Base-by-base conservation (phyloP, 2,113 vertebrate species). In the Marcusenius ussheri region DNA sequence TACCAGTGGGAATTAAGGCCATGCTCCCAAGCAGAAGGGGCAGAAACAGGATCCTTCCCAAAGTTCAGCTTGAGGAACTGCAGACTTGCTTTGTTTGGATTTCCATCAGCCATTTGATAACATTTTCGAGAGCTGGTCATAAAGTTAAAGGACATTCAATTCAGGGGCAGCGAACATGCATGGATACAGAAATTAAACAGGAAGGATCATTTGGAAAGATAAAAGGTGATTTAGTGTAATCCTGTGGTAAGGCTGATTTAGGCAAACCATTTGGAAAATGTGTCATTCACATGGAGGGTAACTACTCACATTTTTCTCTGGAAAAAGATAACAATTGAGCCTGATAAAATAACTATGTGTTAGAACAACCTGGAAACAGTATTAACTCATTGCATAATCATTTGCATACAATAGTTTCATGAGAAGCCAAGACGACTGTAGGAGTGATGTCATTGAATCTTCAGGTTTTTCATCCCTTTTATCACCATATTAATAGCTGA, bases 321-420 rank as follows among this genome's bases (percentile, higher is more conserved):
- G 27, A 77, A 77, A 77, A 39, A 6, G 13, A 80, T 35, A 80
- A 21, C 35, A 17, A 13, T 5, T 17, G 74, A 42, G 31, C 35
- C 35, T 2, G 11, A 39, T 80, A 80, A 80, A 80, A 80, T 42
- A 3, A 80, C 35, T 31, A 13, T 8, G 66, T 42, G 74, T 80
- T 17, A 35, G 74, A 42, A 42, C 5, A 5, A 42, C 74, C 74
- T 80, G 13, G 35, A 39, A 80, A 42, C 74, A 39, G 74, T 19
- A 80, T 42, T 42, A 17, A 80, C 74, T 35, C 11, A 19, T 17
- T 42, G 74, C 15, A 19, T 80, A 80, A 42, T 42, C 31, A 42
- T 80, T 80, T 80, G 74, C 74, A 80, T 80, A 80, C 74, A 80
- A 80, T 80, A 80, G 74, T 19, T 80, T 80, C 15, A 42, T 42